Base-by-base conservation (phyloP, 2,797 vertebrate genomes). In the Anisognathus igniventris region DNA sequence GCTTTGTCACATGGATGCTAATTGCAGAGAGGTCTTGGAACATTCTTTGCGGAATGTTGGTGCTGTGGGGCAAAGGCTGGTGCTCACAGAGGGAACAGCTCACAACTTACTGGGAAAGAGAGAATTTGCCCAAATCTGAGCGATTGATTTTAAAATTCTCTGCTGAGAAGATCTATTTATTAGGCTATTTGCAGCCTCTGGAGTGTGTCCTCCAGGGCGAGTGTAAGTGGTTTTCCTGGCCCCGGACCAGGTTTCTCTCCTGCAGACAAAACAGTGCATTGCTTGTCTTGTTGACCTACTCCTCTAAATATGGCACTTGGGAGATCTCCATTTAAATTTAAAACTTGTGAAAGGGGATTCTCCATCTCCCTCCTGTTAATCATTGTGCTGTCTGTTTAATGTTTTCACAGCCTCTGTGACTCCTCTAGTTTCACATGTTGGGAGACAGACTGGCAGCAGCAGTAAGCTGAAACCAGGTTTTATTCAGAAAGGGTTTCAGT, bases 381-480 rank as follows among this genome's bases (percentile, higher is more conserved):
- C 98, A 97, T 94, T 91, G 44, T 56, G 96, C 96, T 93, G 96
- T 97, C 96, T 97, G 95, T 96, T 97, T 95, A 97, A 92, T 98
- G 98, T 98, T 98, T 98, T 97, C 97, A 97, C 97, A 97, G 97
- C 97, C 98, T 98, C 95, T 31, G 86, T 56, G 96, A 76, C 95
- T 94, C 98, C 91, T 97, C 96, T 98, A 93, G 8, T 96, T 97
- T 97, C 96, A 96, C 95, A 14, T 45, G 58, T 40, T n/a, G 92
- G 94, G 96, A 98, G 98, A 98, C 98, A 98, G 98, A 75, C 98
- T 98, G 98, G 98, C 98, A 98, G 97, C 95, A 37, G 96, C 92
- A 94, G 98, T 98, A 99, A 99, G 97, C 95, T 48, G 98, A 99
- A 96, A 98, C 98, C 94, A 83, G 89, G 56, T 97, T 97, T 95